Evolutionary conservation across 2,888 invertebrate species (phyloP), one percentile per base, ranked within the genome.

Genomic region (Nysson spinosus): DNA sequence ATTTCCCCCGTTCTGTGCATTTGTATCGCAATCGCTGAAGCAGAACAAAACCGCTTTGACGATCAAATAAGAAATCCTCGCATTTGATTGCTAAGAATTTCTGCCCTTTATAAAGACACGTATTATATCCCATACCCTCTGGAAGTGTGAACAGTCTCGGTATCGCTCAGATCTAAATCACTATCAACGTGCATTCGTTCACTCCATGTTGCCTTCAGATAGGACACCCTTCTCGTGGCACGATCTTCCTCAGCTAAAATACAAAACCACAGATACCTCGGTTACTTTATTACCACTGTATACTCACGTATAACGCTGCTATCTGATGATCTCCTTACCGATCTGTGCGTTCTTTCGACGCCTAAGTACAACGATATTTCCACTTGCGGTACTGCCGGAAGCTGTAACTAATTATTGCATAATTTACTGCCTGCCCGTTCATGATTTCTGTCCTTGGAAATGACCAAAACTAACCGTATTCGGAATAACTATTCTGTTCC

Each of bases 191-290:
- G 92, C 88, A 93, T 90, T 63, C 93, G 89, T 82, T 94, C 94
- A 66, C 93, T 93, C 90, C 94, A 95, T 6, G 97, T 97, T 35
- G 97, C 97, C 88, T 96, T 96, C 74, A 97, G 89, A 88, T 98
- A 98, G n/a, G 97, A 97, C 74, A 96, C 95, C 77, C 97, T 90
- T 76, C 97, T 91, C 88, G 94, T 95, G 17, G 93, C 92, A 71
- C 95, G 92, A 82, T 96, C 96, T 85, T 97, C 96, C 84, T 95
- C 95, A 87, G 90, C 92, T 91, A 86, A 19, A 67, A 43, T 1
- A 24, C 5, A 24, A 24, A 24, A 9, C 5, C 6, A 24, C 24
- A 2, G 1, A 24, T 5, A 24, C 1, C 24, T 24, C 2, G 1
- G 24, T 7, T n/a, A n/a, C n/a, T n/a, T 5, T 2, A 9, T 9